Base-by-base conservation (phyloP, 2,113 vertebrate genomes). In the Engystomops pustulosus region DNA sequence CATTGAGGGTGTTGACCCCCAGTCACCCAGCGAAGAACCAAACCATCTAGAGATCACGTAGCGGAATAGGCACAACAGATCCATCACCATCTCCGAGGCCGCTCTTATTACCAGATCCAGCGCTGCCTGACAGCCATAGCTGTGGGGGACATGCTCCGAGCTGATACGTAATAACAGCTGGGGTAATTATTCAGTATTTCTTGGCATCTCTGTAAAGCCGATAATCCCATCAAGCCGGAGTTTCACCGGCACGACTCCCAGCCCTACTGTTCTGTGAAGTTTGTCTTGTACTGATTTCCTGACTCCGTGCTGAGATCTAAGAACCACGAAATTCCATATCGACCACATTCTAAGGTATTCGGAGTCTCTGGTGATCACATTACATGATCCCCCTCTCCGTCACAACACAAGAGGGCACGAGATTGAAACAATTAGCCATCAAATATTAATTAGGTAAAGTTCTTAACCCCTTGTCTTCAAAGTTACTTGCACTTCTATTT, bases 191-290 rank as follows among this genome's bases (percentile, higher is more conserved):
- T 82, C 69, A 32, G 27, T 25, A 45, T 83, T 72, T 81, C 45
- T 83, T 83, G 80, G 69, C 80, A 83, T 20, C 34, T 9, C 14
- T 45, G 51, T 38, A 72, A 83, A 83, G 49, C 80, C 30, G 69
- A 83, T 83, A 83, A 83, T 83, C 80, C 53, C 70, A 47, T 60
- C 38, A 75, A 83, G 69, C 80, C 69, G 23, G 10, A 47, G 69
- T 83, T 47, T 23, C 36, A 74, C 32, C 6, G 53, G 62, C 69
- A 62, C 27, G 80, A 60, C 69, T 83, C 53, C 53, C n/a, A 60
- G 23, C 80, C 38, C 80, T 74, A 83, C 80, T 75, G 80, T 74
- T 82, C 80, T 72, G 69, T 60, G 55, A 55, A 72, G 34, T 60
- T 47, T 62, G 69, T 36, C 80, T 74, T 62, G 36, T 74, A 47